Base-by-base conservation (phyloP, 2,888 invertebrate species). In the Mesochorus sp. region DNA sequence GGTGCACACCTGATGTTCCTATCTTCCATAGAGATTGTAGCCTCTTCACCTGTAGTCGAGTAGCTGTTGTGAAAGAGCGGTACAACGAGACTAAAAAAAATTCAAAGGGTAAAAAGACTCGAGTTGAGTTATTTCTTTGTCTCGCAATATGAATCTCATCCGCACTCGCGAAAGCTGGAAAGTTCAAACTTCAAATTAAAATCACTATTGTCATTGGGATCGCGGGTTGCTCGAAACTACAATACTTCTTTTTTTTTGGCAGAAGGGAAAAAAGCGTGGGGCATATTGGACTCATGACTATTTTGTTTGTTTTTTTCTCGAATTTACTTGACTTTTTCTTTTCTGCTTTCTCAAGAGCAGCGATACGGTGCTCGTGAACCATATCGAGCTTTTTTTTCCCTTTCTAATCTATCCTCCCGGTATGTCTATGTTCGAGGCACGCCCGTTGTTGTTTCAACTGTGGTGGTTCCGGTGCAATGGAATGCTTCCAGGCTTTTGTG, bases 401-500 rank as follows among this genome's bases (percentile, higher is more conserved):
- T n/a, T 37, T 59, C 59, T 67, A 49, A 44, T 77, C 68, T 44
- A 28, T 68, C 62, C 21, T 34, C 31, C 44, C 47, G 59, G 12
- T 49, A n/a, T 39, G 26, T 4, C 68, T 44, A 19, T 73, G 78
- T 68, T 73, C 62, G 62, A 57, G 62, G 57, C 49, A n/a, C 34
- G 44, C 64, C 62, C 57, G 51, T 44, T 59, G 78, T 70, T 74
- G 64, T 74, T 74, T 68, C 39, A 64, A 74, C 62, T 31, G 51
- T 47, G 51, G 42, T 53, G 28, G 51, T 37, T 71, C 34, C 47
- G 14, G 47, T 39, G 51, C 24, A 59, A 51, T 21, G 55, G 42
- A 61, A 61, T 39, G 39, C 62, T 77, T 59, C 47, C 42, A 59
- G 73, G 59, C 64, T 74, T 78, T 74, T 78, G 73, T 70, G 42